These are phyloP conservation scores for Acronicta aceris DNA, from an alignment of 2,888 invertebrate genomes.

Conservation along the genomic window DNA sequence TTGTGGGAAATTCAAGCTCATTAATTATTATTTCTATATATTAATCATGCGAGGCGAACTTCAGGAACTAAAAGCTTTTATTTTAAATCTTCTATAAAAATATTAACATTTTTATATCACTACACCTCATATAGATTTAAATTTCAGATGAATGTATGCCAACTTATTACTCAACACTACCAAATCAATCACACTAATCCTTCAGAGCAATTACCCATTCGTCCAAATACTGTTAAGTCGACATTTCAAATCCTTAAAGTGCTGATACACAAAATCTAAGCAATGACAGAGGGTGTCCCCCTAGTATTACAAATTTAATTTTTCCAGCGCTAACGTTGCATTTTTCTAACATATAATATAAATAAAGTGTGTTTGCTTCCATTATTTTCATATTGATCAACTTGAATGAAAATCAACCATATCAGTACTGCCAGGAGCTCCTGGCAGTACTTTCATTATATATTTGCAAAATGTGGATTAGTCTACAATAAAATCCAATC, in stretches of 20 bases:
- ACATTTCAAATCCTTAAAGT: conserved; percentile 56
- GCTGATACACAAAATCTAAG: conserved; percentile 57
- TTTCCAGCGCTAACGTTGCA: conserved; percentile 29
- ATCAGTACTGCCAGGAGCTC: too few species aligned
- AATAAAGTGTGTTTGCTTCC: conserved; percentile 37
- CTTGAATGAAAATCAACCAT: too few species aligned
- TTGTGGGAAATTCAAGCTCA: too few species aligned
- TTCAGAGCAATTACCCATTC: conserved; percentile 40
- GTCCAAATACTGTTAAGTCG: conserved; percentile 42
- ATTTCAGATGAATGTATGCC: too few species aligned
- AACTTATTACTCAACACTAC: too few species aligned
- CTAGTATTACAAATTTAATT: conserved; percentile 56
- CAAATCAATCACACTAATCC: conserved; percentile 39
- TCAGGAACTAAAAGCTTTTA: too few species aligned
- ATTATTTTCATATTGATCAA: conserved; percentile 17
- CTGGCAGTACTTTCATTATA: conserved; percentile 8
- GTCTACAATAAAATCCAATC: too few species aligned
- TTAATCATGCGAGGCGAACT: too few species aligned
- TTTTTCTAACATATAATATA: conserved; percentile 46
- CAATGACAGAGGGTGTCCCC: conserved; percentile 54
- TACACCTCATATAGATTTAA: too few species aligned
- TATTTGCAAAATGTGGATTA: conserved; percentile 22
- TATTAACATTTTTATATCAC: too few species aligned
- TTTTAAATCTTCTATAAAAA: too few species aligned
- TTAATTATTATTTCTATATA: too few species aligned